Conservation (phyloP, 1,140 invertebrate species). For the Panonychus citri region DNA sequence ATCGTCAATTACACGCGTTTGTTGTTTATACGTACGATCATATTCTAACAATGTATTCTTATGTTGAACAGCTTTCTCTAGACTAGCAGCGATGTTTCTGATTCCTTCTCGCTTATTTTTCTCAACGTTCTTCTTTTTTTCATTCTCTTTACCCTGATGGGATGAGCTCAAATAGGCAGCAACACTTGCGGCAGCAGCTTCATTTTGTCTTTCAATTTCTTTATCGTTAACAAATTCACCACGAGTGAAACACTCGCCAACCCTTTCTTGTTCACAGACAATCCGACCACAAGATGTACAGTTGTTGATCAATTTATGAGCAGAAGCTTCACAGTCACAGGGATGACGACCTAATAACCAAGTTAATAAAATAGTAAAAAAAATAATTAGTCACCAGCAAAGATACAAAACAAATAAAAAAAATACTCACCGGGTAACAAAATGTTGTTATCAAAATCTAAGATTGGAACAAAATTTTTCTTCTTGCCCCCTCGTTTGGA, state of each 20-base stretch:
- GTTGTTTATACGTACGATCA: slow-evolving; percentile 51
- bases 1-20: slow-evolving; percentile 80
- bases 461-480: no score
- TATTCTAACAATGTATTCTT: slow-evolving; percentile 62
- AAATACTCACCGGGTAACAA: no score
- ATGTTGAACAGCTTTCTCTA: slow-evolving; percentile 46
- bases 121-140: not conserved
- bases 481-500: no score
- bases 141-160: not conserved
- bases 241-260: slow-evolving; percentile 84
- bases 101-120: not conserved
- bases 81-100: slow-evolving; percentile 7
- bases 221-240: slow-evolving; percentile 36
- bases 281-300: slow-evolving; percentile 80
- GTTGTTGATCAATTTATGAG: slow-evolving; percentile 76
- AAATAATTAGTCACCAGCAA: no score
- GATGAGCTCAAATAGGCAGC: not conserved
- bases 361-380: no score
- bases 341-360: slow-evolving; percentile 42
- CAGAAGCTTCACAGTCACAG: slow-evolving; percentile 77
- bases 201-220: slow-evolving; percentile 12
- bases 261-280: slow-evolving; percentile 84
- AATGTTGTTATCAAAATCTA: no score
- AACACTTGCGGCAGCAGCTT: slow-evolving; percentile 2
- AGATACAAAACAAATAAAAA: no score